These are phyloP conservation scores for Andrena cerasifolii DNA, from an alignment of 1,140 invertebrate species.

Conservation along the genomic window DNA sequence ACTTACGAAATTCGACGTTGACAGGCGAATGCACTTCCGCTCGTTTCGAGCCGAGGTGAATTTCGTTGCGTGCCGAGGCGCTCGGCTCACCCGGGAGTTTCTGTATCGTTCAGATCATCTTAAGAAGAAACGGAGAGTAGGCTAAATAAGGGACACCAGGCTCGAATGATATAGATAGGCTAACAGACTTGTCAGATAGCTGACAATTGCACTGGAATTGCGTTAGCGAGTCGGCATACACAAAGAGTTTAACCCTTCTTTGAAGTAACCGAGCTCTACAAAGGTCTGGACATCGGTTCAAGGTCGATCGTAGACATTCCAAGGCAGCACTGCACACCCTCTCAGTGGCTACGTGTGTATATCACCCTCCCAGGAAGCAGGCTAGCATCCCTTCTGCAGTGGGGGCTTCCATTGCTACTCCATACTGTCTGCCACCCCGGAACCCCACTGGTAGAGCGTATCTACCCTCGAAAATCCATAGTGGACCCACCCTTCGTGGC, in stretches of 20 bases:
- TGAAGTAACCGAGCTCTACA: neutral
- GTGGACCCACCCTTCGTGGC: slow-evolving; percentile 67
- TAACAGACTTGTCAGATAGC: neutral
- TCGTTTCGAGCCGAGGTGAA: slow-evolving; percentile 21
- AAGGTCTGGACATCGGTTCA: slow-evolving; percentile 47
- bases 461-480: slow-evolving; percentile 71
- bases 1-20: slow-evolving; percentile 60
- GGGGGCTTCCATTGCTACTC: slow-evolving; percentile 63
- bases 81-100: slow-evolving; percentile 3
- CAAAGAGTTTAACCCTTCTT: neutral
- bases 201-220: too few species aligned
- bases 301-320: slow-evolving; percentile 62
- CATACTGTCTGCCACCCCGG: slow-evolving; percentile 68
- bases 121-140: neutral
- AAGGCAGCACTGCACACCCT: slow-evolving; percentile 38
- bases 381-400: slow-evolving; percentile 57
- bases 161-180: neutral
- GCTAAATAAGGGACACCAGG: too few species aligned
- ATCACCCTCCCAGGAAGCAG: slow-evolving; percentile 57
- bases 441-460: slow-evolving; percentile 55
- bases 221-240: neutral
- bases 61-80: slow-evolving; percentile 21
- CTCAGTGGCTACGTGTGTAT: slow-evolving; percentile 39
- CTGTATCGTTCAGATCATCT: neutral
- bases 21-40: slow-evolving; percentile 59